phyloP scores from a whole-genome alignment of 2,888 invertebrate genomes.

The Idaea dimidiata region DNA sequence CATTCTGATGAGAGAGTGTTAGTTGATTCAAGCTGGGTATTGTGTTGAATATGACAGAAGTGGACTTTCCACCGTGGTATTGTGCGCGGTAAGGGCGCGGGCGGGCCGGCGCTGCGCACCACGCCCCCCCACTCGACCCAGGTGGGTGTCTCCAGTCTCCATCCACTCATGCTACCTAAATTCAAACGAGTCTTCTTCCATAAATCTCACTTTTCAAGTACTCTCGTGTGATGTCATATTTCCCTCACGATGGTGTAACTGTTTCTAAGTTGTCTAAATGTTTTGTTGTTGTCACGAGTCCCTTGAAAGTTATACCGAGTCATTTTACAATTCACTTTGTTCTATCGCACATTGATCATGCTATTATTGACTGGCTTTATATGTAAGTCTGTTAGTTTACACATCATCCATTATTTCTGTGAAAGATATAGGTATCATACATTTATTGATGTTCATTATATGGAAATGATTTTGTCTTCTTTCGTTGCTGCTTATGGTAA shows the following conservation, averaged over 20 bases:
- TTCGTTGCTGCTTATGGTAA: slow-evolving; percentile 25
- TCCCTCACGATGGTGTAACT: slow-evolving; percentile 35
- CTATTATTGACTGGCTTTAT: slow-evolving; percentile 14
- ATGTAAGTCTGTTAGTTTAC: slow-evolving; percentile 7
- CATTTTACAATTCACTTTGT: not conserved
- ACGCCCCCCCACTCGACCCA: slow-evolving; percentile 73
- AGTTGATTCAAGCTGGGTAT: slow-evolving; percentile 26
- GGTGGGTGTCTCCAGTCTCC: slow-evolving; percentile 75
- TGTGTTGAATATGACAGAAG: slow-evolving; percentile 83
- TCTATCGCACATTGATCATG: slow-evolving; percentile 10
- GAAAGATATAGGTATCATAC: not conserved
- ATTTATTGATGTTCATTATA: not conserved
- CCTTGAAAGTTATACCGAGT: not conserved
- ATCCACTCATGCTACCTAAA: slow-evolving; percentile 33
- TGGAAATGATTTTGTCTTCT: slow-evolving; percentile 14
- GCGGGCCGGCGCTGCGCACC: slow-evolving; percentile 70
- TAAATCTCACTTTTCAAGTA: slow-evolving; percentile 49
- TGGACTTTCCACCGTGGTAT: slow-evolving; percentile 91
- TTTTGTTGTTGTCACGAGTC: not conserved
- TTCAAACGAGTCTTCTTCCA: slow-evolving; percentile 36
- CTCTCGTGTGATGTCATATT: slow-evolving; percentile 47
- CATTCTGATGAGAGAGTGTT: slow-evolving; percentile 17
- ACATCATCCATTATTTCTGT: slow-evolving; percentile 3
- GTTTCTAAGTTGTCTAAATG: slow-evolving; percentile 33
- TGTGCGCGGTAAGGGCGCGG: slow-evolving; percentile 83